Conservation (phyloP, 2,888 invertebrate genomes). For the Aphodius granarius region DNA sequence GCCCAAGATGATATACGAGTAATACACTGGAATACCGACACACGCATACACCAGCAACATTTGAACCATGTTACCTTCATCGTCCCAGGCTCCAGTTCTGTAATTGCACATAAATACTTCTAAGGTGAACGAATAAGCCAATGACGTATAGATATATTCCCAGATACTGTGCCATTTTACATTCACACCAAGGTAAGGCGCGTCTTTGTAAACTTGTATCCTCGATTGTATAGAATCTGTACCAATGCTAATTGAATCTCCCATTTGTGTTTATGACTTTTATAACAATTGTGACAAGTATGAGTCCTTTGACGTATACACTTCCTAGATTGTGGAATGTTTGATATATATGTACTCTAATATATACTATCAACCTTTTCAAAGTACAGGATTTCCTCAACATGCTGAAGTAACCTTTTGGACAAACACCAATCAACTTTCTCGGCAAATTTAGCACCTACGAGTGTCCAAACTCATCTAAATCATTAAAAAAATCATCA, state of each 20-base stretch:
- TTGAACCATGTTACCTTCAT: slow-evolving; percentile 15
- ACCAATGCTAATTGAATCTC: not conserved
- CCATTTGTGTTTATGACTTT: not conserved
- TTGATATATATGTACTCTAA: too few relatives aligned
- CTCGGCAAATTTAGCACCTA: too few relatives aligned
- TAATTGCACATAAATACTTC: not conserved
- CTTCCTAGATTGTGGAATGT: too few relatives aligned
- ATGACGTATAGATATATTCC: not conserved
- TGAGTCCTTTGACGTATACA: too few relatives aligned
- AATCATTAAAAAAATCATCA: too few relatives aligned
- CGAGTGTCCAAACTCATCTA: too few relatives aligned
- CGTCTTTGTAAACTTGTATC: not conserved
- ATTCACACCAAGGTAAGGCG: not conserved
- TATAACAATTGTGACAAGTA: too few relatives aligned
- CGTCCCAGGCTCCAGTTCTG: not conserved
- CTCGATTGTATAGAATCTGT: not conserved
- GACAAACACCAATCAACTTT: too few relatives aligned
- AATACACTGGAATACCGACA: slow-evolving; percentile 20
- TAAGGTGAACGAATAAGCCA: slow-evolving; percentile 1
- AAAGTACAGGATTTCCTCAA: too few relatives aligned
- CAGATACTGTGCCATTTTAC: not conserved
- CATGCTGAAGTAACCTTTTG: too few relatives aligned
- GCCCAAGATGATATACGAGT: slow-evolving; percentile 21
- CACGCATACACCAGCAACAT: slow-evolving; percentile 15
- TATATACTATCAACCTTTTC: too few relatives aligned